Conservation (phyloP, 2,797 vertebrate species). For the Hapalemur alaotrensis region DNA sequence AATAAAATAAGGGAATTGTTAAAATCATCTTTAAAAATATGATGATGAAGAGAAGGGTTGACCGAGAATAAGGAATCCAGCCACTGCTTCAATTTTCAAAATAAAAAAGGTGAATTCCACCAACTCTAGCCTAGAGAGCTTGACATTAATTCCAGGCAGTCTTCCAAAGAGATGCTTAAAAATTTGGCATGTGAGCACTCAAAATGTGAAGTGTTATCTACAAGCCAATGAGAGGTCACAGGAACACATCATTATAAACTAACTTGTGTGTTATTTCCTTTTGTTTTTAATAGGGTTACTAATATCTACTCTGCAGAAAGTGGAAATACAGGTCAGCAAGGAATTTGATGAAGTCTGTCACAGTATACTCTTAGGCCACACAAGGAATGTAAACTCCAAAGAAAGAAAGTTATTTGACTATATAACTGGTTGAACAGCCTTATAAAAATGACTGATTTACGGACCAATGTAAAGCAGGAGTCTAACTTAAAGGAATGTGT, state of each 20-base stretch:
- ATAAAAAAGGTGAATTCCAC: not conserved
- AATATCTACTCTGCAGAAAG: not conserved
- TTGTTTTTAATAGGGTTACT: not conserved
- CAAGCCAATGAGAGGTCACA: not conserved
- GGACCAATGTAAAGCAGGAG: not conserved
- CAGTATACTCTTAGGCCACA: not conserved
- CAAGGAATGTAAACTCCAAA: not conserved
- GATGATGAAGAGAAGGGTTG: not conserved
- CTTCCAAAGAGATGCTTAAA: not conserved
- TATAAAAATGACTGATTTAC: not conserved
- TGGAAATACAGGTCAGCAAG: not conserved
- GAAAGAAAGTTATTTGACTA: not conserved
- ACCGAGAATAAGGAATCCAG: not conserved
- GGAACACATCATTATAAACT: not conserved
- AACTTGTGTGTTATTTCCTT: not conserved
- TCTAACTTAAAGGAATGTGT: not conserved
- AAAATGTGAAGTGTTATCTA: not conserved
- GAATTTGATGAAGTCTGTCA: not conserved
- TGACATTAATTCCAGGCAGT: not conserved
- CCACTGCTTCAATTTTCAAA: constrained; percentile 16
- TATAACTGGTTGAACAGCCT: not conserved
- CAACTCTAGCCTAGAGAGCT: not conserved
- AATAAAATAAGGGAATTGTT: not conserved
- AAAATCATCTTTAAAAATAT: not conserved
- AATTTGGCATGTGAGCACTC: not conserved